A percentile compares a stretch with the other conserved stretches of the same genome.
These are phyloP conservation scores for Cariama cristata DNA, from an alignment of 2,113 vertebrate species.

Conservation along the genomic window DNA sequence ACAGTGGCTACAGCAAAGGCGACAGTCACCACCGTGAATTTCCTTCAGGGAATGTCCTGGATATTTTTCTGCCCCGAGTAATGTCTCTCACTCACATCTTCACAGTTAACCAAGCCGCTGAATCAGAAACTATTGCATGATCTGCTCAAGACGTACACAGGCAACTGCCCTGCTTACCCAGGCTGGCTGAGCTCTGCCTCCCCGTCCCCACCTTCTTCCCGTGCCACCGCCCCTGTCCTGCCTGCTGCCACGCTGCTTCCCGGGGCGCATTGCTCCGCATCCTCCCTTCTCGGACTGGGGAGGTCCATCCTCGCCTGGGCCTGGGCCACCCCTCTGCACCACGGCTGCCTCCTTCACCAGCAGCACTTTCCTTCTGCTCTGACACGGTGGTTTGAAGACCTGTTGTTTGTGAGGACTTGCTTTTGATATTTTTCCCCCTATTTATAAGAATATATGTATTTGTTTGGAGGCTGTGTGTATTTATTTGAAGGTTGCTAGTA, in stretches of 20 bases:
- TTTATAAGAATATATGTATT: neutral
- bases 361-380: neutral
- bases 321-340: neutral
- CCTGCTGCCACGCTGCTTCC: rapidly evolving
- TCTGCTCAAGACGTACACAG: neutral
- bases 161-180: neutral
- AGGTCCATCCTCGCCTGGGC: neutral
- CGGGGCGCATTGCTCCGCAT: rapidly evolving
- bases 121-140: neutral
- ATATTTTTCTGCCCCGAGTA: neutral
- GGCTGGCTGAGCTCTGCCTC: neutral
- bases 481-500: neutral
- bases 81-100: neutral
- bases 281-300: rapidly evolving
- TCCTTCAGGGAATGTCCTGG: neutral
- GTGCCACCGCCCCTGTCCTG: neutral
- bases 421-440: neutral
- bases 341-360: neutral
- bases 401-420: neutral
- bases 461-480: neutral
- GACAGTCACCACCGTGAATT: neutral
- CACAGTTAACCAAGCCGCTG: neutral
- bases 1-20: neutral
- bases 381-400: neutral
- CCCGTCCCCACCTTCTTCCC: neutral